phyloP scores from a whole-genome alignment of 1,140 invertebrate genomes.

The Formica selysi region DNA sequence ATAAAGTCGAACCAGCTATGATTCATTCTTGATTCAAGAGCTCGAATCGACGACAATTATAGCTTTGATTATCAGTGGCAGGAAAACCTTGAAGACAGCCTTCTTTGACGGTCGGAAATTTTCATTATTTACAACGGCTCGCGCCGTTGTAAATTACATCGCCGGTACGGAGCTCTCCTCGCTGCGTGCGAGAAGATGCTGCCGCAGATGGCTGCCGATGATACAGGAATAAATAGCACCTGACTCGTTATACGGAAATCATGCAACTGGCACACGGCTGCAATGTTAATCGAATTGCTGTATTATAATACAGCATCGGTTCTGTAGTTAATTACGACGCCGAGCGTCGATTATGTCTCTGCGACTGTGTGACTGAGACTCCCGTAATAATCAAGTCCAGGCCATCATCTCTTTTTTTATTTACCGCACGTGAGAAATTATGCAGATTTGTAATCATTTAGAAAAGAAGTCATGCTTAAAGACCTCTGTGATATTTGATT shows the following conservation, averaged over 20 bases:
- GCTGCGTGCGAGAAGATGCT: no score
- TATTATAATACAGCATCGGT: constrained; percentile 31
- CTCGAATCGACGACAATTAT: constrained; percentile 48
- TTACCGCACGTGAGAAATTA: background rate
- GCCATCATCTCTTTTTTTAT: background rate
- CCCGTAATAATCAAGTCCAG: background rate
- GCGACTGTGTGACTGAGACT: background rate
- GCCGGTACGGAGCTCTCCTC: background rate
- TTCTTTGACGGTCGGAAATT: constrained; percentile 45
- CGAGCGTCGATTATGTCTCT: background rate
- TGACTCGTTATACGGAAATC: constrained; percentile 59
- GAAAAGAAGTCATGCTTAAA: background rate
- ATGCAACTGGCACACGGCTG: constrained; percentile 46
- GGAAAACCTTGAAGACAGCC: constrained; percentile 40
- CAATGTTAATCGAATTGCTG: constrained; percentile 41
- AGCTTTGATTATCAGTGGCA: constrained; percentile 50
- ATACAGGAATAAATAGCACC: constrained; percentile 53
- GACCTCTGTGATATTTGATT: background rate
- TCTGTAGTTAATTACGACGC: constrained; percentile 26
- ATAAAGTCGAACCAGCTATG: constrained; percentile 45
- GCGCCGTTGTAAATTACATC: constrained; percentile 29
- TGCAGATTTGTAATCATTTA: constrained; percentile 5
- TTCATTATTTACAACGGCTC: constrained; percentile 62
- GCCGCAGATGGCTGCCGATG: constrained; percentile 36
- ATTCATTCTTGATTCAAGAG: constrained; percentile 65